Evolutionary conservation across 2,888 invertebrate genomes (phyloP), one percentile per base, ranked within the genome.

Genomic region (Leuctra nigra): DNA sequence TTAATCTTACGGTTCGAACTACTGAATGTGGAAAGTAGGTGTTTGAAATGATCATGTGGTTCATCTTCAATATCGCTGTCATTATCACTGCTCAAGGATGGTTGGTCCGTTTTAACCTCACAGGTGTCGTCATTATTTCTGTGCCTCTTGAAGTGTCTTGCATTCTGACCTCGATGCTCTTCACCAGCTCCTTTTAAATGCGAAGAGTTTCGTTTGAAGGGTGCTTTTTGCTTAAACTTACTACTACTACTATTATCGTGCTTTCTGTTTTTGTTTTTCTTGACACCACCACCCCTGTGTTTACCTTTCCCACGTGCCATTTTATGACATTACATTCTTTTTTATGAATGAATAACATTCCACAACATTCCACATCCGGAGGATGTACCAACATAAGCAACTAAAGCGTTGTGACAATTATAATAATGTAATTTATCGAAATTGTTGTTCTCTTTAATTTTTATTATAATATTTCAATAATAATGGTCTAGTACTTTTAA

Each of bases 21-120:
- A 50, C 66, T 67, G 59, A 80, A 80, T 57, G 77, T 76, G 0
- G 79, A 75, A 20, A 83, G 66, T 44, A 83, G 67, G 63, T 76
- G 74, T 36, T 72, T 73, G 64, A 77, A 75, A 2, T 75, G 71
- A 70, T 82, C 72, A 39, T 66, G 64, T 58, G 73, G 74, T 55
- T 78, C 78, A 59, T 79, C 79, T n/a, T 78, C 77, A 20, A 73
- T n/a, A n/a, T n/a, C 72, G 57, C 70, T 66, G 53, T 62, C 61
- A 59, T 70, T 67, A 59, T 70, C 66, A 41, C 74, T 65, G 59
- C 69, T 72, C 11, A 66, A 18, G n/a, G n/a, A n/a, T n/a, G n/a
- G n/a, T 50, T 33, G 33, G 18, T 33, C 52, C 75, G 63, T 58
- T 68, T 66, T 50, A 29, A 6, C 56, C 62, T 44, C n/a, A 35